Evolutionary conservation across 1,140 invertebrate species (phyloP).

Genomic region (Apis mellifera): Amel_HAv3.1 CM009941.2:1295001-1295500

Average conservation of each 20-base stretch:
- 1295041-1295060: slow-evolving; percentile 87
- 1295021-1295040: slow-evolving; percentile 85
- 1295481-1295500: slow-evolving; percentile 41
- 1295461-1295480: slow-evolving; percentile 9
- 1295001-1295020: slow-evolving; percentile 80
- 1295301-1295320: slow-evolving; percentile 2
- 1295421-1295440: neutral
- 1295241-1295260: slow-evolving; percentile 20
- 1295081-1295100: slow-evolving; percentile 84
- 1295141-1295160: slow-evolving; percentile 76
- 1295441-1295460: slow-evolving; percentile 29
- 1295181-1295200: slow-evolving; percentile 44
- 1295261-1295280: slow-evolving; percentile 31
- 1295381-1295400: slow-evolving; percentile 54
- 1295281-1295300: neutral
- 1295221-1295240: slow-evolving; percentile 21
- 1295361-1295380: neutral
- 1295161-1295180: slow-evolving; percentile 54
- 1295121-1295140: slow-evolving; percentile 81
- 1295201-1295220: slow-evolving; percentile 20
- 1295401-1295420: slow-evolving; percentile 44
- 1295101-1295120: slow-evolving; percentile 85
- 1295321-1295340: neutral
- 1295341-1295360: neutral
- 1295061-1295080: slow-evolving; percentile 87